Evolutionary conservation across 2,113 vertebrate species (phyloP), one percentile per base, ranked within the genome.

Genomic region (Oreochromis niloticus): DNA sequence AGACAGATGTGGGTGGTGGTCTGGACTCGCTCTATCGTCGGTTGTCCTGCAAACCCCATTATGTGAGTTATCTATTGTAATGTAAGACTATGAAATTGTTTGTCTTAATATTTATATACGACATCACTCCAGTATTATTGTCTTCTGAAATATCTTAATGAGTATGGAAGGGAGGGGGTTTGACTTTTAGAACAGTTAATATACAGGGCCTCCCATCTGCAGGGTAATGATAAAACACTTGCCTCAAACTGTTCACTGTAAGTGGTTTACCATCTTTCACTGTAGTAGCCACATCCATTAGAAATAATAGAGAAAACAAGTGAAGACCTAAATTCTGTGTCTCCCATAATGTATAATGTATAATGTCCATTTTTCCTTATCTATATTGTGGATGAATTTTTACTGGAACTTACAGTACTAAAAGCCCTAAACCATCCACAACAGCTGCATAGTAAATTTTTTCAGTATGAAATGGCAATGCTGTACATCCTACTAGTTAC

Each of bases 1-100:
- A 90, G 83, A 84, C 91, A 89, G 83, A 88, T 90, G 89, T 86
- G 87, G 80, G 78, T 83, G 82, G 84, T 87, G 85, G 81, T 90
- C 78, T 24, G 9, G 46, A 87, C 55, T 89, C 87, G 87, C 88
- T 87, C 61, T 9, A 84, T 92, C 73, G 34, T 90, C 54, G 32
- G 84, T 27, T 87, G 75, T 89, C 11, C 83, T 82, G 36, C 6
- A 9, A 81, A 85, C 32, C 75, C 79, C 59, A 84, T 84, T 89
- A 86, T 80, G 57, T 73, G 63, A 85, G 73, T 81, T 83, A 57
- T 19, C n/a, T 46, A 86, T 57, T 80, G 73, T 85, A 59, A 89
- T 81, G 34, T 79, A 46, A 84, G 43, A 87, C 32, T 85, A 27
- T 46, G 66, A 52, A 16, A 56, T 22, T 54, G 7, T 32, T 50